Base-by-base conservation (phyloP, 2,113 vertebrate species). In the Procavia capensis region DNA sequence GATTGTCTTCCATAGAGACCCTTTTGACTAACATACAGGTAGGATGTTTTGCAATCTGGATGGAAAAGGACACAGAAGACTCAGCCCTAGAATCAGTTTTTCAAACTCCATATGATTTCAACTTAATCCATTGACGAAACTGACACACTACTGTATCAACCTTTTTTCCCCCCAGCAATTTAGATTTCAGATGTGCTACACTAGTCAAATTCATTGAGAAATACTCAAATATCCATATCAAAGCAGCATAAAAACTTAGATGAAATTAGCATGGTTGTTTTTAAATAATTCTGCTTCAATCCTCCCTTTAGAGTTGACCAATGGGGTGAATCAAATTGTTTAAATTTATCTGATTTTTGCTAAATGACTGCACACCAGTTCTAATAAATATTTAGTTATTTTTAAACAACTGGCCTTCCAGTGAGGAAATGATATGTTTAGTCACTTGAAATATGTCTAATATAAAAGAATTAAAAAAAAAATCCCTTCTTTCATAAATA, bases 11-110 rank as follows among this genome's bases (percentile, higher is more conserved):
- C 97, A 99, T 99, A 99, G 99, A 99, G 99, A 99, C 99, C 76
- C 99, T 99, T 91, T 99, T 99, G 98, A 99, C 99, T 98, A 99
- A 99, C 98, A 99, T 99, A 98, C 99, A 99, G 99, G 99, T 99
- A 99, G 98, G 99, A 94, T 90, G 96, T 92, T 97, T 61, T 92
- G 84, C 70, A 92, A 81, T 95, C 95, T 94, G 95, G 31, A 82
- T 90, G 96, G 95, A 97, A 45, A 10, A 47, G 16, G 85, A 90
- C 74, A 78, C 70, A 87, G 27, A 97, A 66, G 59, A 96, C 47
- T 74, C 89, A 96, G 64, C 86, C 87, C 24, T 79, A 91, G 85
- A 39, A 19, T 20, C 36, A 39, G 85, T 93, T 96, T 97, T 94
- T 93, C 79, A 90, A 93, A 96, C 96, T 96, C 95, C 34, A 94